Evolutionary conservation across 2,113 vertebrate species (phyloP), one percentile per base, ranked within the genome.

Genomic region (Malurus melanocephalus): DNA sequence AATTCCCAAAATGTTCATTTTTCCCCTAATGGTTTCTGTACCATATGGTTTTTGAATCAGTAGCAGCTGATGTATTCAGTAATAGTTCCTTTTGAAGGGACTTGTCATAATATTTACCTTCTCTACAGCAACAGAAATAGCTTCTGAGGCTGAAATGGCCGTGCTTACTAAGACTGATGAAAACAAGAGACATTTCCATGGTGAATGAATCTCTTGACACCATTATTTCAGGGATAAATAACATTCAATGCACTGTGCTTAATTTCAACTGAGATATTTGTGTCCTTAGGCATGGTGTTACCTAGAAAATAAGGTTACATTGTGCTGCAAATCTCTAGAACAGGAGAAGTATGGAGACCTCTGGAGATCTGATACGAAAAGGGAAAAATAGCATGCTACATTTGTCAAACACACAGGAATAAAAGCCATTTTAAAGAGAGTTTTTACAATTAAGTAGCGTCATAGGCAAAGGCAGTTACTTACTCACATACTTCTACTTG

Each of bases 91-190:
- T 94, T 92, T 94, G 89, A 85, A 85, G n/a, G 51, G 61, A 71
- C 27, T 83, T 94, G 65, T 87, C 88, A 94, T 90, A 95, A 90
- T 86, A 87, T 95, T 89, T 95, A 88, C 67, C 43, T 95, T 89
- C 55, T 95, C 73, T 67, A 62, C 68, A 91, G 64, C 72, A 93
- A 93, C 79, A 87, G 82, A 87, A 93, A 67, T 95, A 87, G 57
- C 73, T 95, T 95, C 76, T 57, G 74, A 80, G 65, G 17, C 87
- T 91, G 43, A 81, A 94, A 90, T 83, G 64, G 33, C 51, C 61
- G 40, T 40, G 46, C 59, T 87, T 66, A 75, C 32, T 76, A 69
- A 51, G 84, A 69, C 38, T 72, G 76, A 55, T 76, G 71, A 84
- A 84, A 96, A 87, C 57, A 73, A 64, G 49, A 85, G 26, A 26